These are phyloP conservation scores for Papilio dardanus DNA, from an alignment of 1,140 invertebrate species.

Conservation along the genomic window DNA sequence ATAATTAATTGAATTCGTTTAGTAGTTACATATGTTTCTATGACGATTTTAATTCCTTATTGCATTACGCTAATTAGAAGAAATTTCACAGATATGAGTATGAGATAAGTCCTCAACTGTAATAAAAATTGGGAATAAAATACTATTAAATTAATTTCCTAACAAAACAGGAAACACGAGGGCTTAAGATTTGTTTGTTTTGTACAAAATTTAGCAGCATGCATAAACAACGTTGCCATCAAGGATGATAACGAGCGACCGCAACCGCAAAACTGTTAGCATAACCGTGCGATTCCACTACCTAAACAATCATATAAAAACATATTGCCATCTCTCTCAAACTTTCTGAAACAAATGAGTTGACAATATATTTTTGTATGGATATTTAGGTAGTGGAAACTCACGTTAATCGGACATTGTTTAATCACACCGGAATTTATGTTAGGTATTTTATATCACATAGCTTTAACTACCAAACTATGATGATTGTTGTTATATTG, in stretches of 20 bases:
- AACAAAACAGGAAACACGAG: not conserved
- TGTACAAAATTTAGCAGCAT: slow-evolving; percentile 7
- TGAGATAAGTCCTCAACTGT: no score
- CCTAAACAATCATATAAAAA: not conserved
- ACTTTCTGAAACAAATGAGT: not conserved
- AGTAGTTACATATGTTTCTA: no score
- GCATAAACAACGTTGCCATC: not conserved
- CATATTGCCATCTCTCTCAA: not conserved
- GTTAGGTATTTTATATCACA: not conserved
- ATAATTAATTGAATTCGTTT: no score
- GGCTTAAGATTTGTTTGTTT: not conserved
- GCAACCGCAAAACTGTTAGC: not conserved
- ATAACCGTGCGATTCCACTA: not conserved
- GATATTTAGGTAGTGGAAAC: not conserved
- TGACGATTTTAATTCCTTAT: no score
- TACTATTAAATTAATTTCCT: not conserved
- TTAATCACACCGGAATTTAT: not conserved
- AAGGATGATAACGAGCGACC: not conserved
- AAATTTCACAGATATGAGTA: no score
- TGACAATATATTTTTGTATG: not conserved
- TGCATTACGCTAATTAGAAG: no score
- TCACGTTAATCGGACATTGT: not conserved
- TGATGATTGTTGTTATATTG: no score
- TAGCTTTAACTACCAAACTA: no score
- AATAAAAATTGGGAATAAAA: no score